phyloP scores from a whole-genome alignment of 2,797 vertebrate genomes.

The Falco biarmicus region DNA sequence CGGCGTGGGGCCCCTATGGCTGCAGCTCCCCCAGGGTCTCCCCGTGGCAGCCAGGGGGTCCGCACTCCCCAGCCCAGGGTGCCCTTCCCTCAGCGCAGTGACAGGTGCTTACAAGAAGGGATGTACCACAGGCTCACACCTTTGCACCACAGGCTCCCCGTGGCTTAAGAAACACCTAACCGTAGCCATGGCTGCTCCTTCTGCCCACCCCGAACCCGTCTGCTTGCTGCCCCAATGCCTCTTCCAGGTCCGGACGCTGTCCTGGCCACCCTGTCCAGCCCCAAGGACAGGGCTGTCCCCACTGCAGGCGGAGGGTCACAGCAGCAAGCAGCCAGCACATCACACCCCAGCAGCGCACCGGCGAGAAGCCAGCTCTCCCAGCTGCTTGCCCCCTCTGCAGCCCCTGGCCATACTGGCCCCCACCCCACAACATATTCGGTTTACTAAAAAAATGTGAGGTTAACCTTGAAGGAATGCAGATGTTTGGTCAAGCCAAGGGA shows the following conservation, averaged over 20 bases:
- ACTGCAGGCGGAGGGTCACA: neutral
- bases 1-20: fast-evolving
- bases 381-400: neutral
- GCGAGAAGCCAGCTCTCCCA: fast-evolving
- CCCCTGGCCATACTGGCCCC: neutral
- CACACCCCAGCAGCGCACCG: neutral
- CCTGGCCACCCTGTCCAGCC: neutral
- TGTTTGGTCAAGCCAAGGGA: neutral
- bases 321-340: neutral
- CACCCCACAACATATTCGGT: fast-evolving
- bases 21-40: neutral
- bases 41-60: fast-evolving
- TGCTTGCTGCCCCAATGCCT: fast-evolving
- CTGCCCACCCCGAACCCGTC: neutral
- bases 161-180: neutral
- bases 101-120: too few relatives aligned
- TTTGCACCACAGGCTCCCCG: neutral
- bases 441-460: neutral
- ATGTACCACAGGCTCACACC: neutral
- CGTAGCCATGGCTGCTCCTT: neutral
- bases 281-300: neutral
- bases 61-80: too few relatives aligned
- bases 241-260: neutral
- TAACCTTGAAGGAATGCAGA: neutral
- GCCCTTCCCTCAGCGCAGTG: neutral